These are phyloP conservation scores for Tolmerus cingulatus DNA, from an alignment of 2,888 invertebrate genomes.

Conservation along the genomic window DNA sequence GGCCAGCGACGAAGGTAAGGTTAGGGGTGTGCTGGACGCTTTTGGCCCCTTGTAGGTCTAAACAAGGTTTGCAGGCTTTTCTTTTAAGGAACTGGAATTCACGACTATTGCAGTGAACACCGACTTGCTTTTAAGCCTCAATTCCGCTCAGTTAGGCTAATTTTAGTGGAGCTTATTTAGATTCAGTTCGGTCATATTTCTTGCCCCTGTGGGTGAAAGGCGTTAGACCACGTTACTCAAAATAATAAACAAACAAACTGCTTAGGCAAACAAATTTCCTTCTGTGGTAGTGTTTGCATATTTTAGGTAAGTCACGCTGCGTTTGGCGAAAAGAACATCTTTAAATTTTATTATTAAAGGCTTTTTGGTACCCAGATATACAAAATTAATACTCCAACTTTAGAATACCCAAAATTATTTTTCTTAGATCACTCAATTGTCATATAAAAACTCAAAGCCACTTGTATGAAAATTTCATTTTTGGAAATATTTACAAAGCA, in stretches of 20 bases:
- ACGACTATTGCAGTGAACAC: not conserved
- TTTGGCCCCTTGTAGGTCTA: not conserved
- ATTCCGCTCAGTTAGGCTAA: not conserved
- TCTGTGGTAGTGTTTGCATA: not conserved
- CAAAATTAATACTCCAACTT: not conserved
- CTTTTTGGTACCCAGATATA: too few species aligned
- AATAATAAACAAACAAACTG: not conserved
- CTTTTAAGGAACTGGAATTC: not conserved
- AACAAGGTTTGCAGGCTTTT: not conserved
- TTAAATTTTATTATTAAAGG: not conserved
- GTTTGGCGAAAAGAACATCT: not conserved
- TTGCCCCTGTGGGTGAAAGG: not conserved
- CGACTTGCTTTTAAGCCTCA: not conserved
- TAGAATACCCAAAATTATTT: not conserved
- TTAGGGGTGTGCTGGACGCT: not conserved
- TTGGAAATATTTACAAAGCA: not conserved
- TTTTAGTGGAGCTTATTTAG: not conserved
- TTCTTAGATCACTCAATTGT: not conserved
- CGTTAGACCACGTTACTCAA: not conserved
- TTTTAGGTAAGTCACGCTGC: too few species aligned
- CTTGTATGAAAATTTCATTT: not conserved
- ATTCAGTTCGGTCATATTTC: not conserved
- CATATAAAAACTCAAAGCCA: not conserved
- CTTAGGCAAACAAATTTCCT: not conserved
- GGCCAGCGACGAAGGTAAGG: conserved; percentile 22